A percentile compares a stretch with the other conserved stretches of the same genome.
Conservation (phyloP, 2,797 vertebrate species). For the Glossophaga mutica region DNA sequence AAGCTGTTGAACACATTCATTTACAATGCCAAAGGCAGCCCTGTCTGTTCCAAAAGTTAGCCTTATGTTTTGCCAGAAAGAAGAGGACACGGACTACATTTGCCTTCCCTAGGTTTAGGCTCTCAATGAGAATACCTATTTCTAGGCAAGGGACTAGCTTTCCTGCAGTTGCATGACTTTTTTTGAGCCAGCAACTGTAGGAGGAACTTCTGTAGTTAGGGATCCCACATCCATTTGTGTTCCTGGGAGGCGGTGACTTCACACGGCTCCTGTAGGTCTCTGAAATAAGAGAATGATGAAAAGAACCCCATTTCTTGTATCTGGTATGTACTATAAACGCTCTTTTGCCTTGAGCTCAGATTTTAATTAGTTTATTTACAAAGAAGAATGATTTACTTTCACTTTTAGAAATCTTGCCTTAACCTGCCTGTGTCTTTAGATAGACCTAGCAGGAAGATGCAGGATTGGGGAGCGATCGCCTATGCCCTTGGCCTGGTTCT, state of each 20-base stretch:
- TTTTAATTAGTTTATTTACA: not conserved
- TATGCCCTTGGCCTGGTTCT: not conserved
- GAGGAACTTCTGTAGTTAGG: not conserved
- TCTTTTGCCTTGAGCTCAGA: not conserved
- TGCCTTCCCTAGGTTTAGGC: not conserved
- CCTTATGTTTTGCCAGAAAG: not conserved
- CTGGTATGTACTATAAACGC: not conserved
- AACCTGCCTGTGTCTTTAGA: not conserved
- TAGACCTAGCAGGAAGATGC: not conserved
- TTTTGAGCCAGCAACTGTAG: not conserved
- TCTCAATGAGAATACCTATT: not conserved
- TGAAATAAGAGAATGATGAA: not conserved
- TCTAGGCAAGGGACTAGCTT: not conserved
- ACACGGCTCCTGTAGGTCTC: not conserved
- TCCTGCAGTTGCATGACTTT: not conserved
- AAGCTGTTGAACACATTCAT: conserved; percentile 18
- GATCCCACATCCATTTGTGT: not conserved
- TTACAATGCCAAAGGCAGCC: not conserved
- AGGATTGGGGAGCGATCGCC: not conserved
- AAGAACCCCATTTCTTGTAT: not conserved
- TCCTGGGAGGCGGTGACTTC: not conserved
- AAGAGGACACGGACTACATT: not conserved
- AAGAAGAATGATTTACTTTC: not conserved
- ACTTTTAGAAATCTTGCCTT: not conserved
- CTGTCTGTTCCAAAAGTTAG: not conserved